phyloP scores from a whole-genome alignment of 2,797 vertebrate species.

The Argentina silus region DNA sequence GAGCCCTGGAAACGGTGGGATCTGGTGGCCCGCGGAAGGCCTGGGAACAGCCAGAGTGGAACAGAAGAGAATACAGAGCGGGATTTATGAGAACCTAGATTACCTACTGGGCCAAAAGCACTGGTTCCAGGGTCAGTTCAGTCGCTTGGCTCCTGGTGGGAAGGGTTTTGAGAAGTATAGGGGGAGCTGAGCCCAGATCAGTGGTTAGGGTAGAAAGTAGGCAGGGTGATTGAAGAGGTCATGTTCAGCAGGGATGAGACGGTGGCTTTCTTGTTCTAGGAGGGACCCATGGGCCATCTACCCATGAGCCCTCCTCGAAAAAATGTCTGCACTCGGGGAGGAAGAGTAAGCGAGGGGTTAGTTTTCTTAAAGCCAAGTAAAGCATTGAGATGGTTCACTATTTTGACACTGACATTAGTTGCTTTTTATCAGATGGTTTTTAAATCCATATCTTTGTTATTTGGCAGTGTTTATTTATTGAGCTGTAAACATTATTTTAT shows the following conservation, averaged over 20 bases:
- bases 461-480: no score
- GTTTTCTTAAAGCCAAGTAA: no score
- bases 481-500: no score
- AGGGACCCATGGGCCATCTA: neutral
- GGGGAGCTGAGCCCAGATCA: neutral
- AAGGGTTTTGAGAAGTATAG: neutral
- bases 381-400: no score
- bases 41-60: constrained; percentile 42
- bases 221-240: neutral
- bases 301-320: no score
- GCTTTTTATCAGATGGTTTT: no score
- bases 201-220: neutral
- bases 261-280: neutral
- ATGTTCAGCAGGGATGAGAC: neutral
- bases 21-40: constrained; percentile 27
- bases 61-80: constrained; percentile 44
- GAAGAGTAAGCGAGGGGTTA: no score
- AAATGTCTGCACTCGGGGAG: no score
- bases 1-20: constrained; percentile 42
- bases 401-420: no score
- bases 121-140: neutral
- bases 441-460: no score
- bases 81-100: neutral
- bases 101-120: neutral
- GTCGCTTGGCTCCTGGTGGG: neutral